Conservation (phyloP, 2,113 vertebrate genomes). For the Todiramphus chloris region DNA sequence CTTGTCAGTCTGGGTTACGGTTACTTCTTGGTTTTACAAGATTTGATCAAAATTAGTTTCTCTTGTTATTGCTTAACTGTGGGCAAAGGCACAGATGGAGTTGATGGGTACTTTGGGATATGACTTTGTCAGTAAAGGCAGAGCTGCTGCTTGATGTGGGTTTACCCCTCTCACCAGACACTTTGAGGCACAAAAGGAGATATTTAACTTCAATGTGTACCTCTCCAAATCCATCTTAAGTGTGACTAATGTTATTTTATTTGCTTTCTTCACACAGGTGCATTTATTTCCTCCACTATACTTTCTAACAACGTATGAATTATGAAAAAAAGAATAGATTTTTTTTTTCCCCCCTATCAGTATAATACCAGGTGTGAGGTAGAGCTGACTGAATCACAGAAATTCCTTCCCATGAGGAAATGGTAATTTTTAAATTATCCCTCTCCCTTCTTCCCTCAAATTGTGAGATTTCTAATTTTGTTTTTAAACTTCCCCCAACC, state of each 20-base stretch:
- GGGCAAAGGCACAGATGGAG: neutral
- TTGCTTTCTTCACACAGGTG: neutral
- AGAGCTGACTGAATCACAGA: neutral
- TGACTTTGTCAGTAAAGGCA: neutral
- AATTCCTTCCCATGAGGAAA: neutral
- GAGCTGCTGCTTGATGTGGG: neutral
- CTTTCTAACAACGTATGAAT: neutral
- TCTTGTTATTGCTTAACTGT: neutral
- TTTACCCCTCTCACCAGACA: neutral
- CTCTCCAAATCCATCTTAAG: neutral
- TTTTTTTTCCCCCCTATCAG: neutral
- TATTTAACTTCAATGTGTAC: neutral
- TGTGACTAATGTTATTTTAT: neutral
- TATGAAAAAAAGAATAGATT: neutral
- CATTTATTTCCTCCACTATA: neutral
- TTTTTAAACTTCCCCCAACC: neutral
- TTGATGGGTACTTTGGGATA: neutral
- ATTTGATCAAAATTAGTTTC: constrained; percentile 42
- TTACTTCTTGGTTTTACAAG: constrained; percentile 62
- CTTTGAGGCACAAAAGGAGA: neutral
- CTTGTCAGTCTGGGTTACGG: constrained; percentile 20
- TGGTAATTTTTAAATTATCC: neutral
- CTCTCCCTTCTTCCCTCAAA: neutral
- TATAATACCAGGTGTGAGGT: neutral
- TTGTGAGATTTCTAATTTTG: neutral